Conservation (phyloP, 2,113 vertebrate species). For the Sakesphorus luctuosus region DNA sequence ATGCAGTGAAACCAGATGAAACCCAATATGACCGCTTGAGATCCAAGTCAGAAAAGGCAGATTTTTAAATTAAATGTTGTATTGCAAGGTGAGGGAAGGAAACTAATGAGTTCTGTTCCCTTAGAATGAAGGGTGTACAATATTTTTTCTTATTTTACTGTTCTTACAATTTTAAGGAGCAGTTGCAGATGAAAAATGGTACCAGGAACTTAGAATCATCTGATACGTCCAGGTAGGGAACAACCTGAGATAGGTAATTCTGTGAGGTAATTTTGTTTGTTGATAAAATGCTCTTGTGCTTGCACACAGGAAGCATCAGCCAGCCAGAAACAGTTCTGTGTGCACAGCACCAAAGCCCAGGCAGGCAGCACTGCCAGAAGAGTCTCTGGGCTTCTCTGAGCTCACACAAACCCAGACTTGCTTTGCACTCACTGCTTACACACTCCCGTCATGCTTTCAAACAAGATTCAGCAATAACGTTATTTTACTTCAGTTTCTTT, state of each 20-base stretch:
- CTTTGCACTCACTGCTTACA: background rate
- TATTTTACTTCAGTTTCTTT: background rate
- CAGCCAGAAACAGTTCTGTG: background rate
- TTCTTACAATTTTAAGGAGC: background rate
- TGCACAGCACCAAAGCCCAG: background rate
- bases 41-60: background rate
- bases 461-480: background rate
- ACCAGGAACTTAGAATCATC: background rate
- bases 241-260: background rate
- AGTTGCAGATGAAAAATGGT: background rate
- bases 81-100: background rate
- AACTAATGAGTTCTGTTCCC: background rate
- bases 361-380: background rate
- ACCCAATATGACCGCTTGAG: background rate
- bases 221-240: background rate
- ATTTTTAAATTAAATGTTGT: background rate
- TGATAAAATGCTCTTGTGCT: background rate
- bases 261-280: background rate
- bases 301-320: background rate
- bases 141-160: background rate
- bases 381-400: background rate
- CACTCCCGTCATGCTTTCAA: background rate
- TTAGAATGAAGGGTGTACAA: background rate
- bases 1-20: slow-evolving; percentile 12
- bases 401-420: background rate